A percentile compares a stretch with the other conserved stretches of the same genome.
Evolutionary conservation across 2,888 invertebrate species (phyloP).

Genomic region (Caenorhabditis panamensis): DNA sequence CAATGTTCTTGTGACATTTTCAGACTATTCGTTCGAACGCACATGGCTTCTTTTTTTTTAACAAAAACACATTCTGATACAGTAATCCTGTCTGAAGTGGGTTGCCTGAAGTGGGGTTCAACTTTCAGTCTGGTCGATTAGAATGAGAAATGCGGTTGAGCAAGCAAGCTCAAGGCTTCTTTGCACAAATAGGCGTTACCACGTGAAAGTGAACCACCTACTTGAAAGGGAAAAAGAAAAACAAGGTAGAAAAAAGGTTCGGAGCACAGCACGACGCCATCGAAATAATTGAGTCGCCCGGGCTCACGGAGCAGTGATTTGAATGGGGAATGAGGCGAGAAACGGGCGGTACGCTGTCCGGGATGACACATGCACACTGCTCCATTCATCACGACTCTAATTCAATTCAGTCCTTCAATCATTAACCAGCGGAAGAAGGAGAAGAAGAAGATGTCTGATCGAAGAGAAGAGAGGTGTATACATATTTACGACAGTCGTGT

Average conservation of each 20-base stretch:
- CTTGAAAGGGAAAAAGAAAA: conserved; percentile 12
- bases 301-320: conserved; percentile 23
- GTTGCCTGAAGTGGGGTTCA: not conserved
- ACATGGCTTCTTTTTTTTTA: too few species aligned
- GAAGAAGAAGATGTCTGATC: conserved; percentile 33
- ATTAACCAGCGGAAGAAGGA: conserved; percentile 16
- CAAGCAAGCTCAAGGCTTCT: too few species aligned
- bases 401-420: conserved; percentile 37
- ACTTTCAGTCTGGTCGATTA: not conserved
- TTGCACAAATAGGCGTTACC: conserved; percentile 4
- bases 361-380: conserved; percentile 13
- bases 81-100: too few species aligned
- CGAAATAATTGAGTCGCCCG: conserved; percentile 40
- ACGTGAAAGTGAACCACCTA: conserved; percentile 1
- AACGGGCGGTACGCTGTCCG: conserved; percentile 21
- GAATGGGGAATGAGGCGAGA: conserved; percentile 40
- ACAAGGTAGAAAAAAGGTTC: conserved; percentile 13
- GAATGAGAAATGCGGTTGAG: not conserved
- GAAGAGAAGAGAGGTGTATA: conserved; percentile 14
- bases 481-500: conserved; percentile 19
- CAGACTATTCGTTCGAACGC: too few species aligned
- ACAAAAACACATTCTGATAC: too few species aligned
- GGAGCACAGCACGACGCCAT: conserved; percentile 7
- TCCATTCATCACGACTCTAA: conserved; percentile 38
- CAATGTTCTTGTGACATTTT: too few species aligned